Percentiles rank a stretch among this genome's conserved stretches.
Evolutionary conservation across 2,888 invertebrate species (phyloP).

Genomic region (Protodeltote pygarga): DNA sequence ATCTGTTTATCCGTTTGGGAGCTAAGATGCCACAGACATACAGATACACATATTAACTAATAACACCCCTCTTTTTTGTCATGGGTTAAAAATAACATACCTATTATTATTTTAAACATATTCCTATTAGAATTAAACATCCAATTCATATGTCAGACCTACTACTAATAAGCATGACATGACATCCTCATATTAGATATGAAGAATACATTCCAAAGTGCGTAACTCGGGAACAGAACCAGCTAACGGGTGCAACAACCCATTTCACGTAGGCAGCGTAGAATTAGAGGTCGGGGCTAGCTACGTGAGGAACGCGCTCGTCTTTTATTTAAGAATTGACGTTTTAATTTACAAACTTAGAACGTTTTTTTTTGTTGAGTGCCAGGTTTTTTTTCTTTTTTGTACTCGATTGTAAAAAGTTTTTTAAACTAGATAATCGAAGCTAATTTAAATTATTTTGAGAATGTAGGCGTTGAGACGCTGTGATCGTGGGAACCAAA

Average conservation of each 20-base stretch:
- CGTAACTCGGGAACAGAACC: constrained; percentile 48
- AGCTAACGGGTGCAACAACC: constrained; percentile 54
- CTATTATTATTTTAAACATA: too few species aligned
- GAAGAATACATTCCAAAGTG: constrained; percentile 38
- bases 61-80: too few species aligned
- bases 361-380: constrained; percentile 13
- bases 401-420: neutral
- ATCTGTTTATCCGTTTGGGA: too few species aligned
- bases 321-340: constrained; percentile 55
- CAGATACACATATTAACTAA: too few species aligned
- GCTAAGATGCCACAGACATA: too few species aligned
- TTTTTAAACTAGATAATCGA: too few species aligned
- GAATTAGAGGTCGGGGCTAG: constrained; percentile 54
- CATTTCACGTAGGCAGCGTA: constrained; percentile 51
- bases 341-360: neutral
- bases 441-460: too few species aligned
- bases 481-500: too few species aligned
- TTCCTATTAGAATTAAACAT: neutral
- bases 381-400: neutral
- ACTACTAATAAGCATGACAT: neutral
- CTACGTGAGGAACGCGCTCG: constrained; percentile 56
- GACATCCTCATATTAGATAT: constrained; percentile 34
- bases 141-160: neutral
- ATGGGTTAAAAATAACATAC: too few species aligned
- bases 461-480: too few species aligned